Evolutionary conservation across 2,888 invertebrate species (phyloP).

Genomic region (Leptura quadrifasciata): DNA sequence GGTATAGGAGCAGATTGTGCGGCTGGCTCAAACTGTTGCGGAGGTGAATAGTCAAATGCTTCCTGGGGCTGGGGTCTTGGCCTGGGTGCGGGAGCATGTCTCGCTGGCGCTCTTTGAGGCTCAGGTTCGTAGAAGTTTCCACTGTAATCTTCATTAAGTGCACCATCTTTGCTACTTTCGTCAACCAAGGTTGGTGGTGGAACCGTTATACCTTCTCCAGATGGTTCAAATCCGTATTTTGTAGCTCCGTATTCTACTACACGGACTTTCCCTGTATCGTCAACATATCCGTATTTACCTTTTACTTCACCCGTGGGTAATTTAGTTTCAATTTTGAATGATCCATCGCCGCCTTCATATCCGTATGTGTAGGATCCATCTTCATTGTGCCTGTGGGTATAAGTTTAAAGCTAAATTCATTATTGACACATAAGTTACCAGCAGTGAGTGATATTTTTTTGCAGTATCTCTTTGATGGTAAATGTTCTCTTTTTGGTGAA

Average conservation of each 20-base stretch:
- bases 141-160: constrained; percentile 62
- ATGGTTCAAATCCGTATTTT: constrained; percentile 90
- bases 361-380: constrained; percentile 94
- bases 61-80: constrained; percentile 67
- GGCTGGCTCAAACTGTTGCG: constrained; percentile 57
- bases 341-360: constrained; percentile 91
- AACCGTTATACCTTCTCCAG: constrained; percentile 91
- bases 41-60: constrained; percentile 60
- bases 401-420: no score
- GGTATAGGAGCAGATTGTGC: constrained; percentile 52
- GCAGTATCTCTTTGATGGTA: no score
- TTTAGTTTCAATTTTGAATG: constrained; percentile 93
- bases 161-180: constrained; percentile 74
- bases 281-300: constrained; percentile 93
- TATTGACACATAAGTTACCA: no score
- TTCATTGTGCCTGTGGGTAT: constrained; percentile 83
- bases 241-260: constrained; percentile 93
- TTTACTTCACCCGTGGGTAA: constrained; percentile 87
- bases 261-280: constrained; percentile 86
- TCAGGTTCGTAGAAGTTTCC: constrained; percentile 54
- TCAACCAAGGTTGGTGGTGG: constrained; percentile 80
- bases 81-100: constrained; percentile 55
- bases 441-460: no score
- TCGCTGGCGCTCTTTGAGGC: constrained; percentile 59
- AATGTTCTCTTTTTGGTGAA: no score